phyloP scores from a whole-genome alignment of 2,113 vertebrate species.

The Macrotus californicus region DNA sequence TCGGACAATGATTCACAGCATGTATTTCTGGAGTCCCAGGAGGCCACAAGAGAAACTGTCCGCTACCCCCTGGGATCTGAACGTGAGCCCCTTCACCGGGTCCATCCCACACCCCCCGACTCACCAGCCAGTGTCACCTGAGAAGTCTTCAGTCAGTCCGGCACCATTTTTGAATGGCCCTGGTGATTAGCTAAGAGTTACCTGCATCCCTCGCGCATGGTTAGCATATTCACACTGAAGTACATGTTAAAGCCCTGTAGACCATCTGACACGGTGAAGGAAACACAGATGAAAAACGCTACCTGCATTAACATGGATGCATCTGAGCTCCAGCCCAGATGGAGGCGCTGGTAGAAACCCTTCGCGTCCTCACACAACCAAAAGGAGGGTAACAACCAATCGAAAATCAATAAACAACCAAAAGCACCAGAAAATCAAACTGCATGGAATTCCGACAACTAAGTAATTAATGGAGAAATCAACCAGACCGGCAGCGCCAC shows the following conservation, averaged over 20 bases:
- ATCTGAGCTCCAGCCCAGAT: too few relatives aligned
- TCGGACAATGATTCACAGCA: not conserved
- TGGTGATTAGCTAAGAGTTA: not conserved
- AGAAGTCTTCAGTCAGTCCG: not conserved
- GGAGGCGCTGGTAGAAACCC: too few relatives aligned
- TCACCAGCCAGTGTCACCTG: not conserved
- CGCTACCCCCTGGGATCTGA: not conserved
- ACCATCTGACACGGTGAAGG: not conserved
- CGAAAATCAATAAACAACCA: too few relatives aligned
- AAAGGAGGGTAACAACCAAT: too few relatives aligned
- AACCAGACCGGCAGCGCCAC: too few relatives aligned
- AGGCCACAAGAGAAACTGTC: not conserved
- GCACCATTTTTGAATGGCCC: not conserved
- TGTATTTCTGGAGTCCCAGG: not conserved
- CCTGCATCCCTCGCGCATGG: not conserved
- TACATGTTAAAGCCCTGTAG: not conserved
- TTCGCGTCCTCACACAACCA: too few relatives aligned
- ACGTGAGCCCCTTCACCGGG: not conserved
- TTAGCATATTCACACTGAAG: not conserved
- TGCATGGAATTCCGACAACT: too few relatives aligned
- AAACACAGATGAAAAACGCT: not conserved
- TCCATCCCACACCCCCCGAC: not conserved
- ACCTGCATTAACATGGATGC: not conserved
- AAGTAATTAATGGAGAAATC: too few relatives aligned
- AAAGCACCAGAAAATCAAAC: too few relatives aligned